Conservation (phyloP, 1,140 invertebrate genomes). For the Proctacanthus coquilletti region DNA sequence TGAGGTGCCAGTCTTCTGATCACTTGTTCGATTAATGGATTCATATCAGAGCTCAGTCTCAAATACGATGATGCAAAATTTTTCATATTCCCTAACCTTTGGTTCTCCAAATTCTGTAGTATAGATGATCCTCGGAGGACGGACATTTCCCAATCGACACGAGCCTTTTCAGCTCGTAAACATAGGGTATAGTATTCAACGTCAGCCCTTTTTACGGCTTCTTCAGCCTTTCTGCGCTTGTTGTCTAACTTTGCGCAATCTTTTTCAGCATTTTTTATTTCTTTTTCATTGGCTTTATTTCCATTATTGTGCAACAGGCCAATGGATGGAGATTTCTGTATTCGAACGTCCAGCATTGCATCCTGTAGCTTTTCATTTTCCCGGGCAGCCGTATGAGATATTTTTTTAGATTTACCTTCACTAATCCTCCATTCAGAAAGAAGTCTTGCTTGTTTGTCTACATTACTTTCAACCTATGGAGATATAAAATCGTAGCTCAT, state of each 20-base stretch:
- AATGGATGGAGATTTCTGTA: slow-evolving; percentile 30
- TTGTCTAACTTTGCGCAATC: slow-evolving; percentile 60
- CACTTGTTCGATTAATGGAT: slow-evolving; percentile 48
- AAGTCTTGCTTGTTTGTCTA: slow-evolving; percentile 71
- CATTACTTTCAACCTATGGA: slow-evolving; percentile 54
- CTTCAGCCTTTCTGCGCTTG: slow-evolving; percentile 79
- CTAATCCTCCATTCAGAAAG: slow-evolving; percentile 70
- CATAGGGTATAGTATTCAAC: slow-evolving; percentile 87
- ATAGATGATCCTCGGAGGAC: slow-evolving; percentile 63
- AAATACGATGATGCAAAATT: slow-evolving; percentile 61
- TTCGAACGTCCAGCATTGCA: slow-evolving; percentile 36
- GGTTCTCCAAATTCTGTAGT: slow-evolving; percentile 75
- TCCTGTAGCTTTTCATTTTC: slow-evolving; percentile 84
- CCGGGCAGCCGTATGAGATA: slow-evolving; percentile 62
- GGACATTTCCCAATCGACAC: slow-evolving; percentile 82
- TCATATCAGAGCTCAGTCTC: slow-evolving; percentile 57
- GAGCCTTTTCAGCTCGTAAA: slow-evolving; percentile 72
- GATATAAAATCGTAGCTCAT: no score
- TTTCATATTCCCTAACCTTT: slow-evolving; percentile 68
- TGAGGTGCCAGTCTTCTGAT: slow-evolving; percentile 17
- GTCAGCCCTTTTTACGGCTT: slow-evolving; percentile 76
- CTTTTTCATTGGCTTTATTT: slow-evolving; percentile 28
- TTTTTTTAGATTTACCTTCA: slow-evolving; percentile 73
- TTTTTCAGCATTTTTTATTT: slow-evolving; percentile 32
- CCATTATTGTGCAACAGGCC: slow-evolving; percentile 29